Conservation (phyloP, 2,797 vertebrate genomes). For the Geotrypetes seraphini region DNA sequence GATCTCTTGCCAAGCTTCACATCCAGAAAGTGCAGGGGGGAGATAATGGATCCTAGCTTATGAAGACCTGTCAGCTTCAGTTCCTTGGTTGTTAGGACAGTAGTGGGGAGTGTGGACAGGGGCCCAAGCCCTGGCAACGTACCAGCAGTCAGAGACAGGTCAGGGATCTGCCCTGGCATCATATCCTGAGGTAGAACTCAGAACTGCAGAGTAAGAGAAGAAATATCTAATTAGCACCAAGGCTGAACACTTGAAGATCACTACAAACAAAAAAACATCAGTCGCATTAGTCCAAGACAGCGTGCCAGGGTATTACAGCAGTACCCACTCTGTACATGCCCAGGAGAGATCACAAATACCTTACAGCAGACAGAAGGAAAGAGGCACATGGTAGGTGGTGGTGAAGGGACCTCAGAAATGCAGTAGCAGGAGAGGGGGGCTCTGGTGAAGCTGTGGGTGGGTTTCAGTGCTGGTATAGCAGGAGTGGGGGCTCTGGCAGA, state of each 20-base stretch:
- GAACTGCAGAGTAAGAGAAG: conserved; percentile 29
- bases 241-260: no score
- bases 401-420: no score
- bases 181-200: conserved; percentile 74
- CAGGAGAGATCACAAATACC: neutral
- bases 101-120: conserved; percentile 76
- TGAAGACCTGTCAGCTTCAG: conserved; percentile 82
- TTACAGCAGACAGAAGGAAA: no score
- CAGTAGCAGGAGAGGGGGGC: no score
- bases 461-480: no score
- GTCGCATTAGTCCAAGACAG: neutral
- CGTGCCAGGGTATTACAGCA: neutral
- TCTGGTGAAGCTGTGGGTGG: no score
- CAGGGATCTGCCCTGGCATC: conserved; percentile 96
- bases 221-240: no score
- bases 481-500: no score
- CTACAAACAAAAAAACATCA: neutral
- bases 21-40: conserved; percentile 84
- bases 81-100: conserved; percentile 72
- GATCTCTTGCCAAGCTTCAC: conserved; percentile 78
- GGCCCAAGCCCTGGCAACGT: conserved; percentile 79
- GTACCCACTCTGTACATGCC: conserved; percentile 33
- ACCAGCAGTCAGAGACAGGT: conserved; percentile 83
- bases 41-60: conserved; percentile 81
- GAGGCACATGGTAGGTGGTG: neutral